These are phyloP conservation scores for Apis laboriosa DNA, from an alignment of 1,140 invertebrate genomes.

Conservation along the genomic window DNA sequence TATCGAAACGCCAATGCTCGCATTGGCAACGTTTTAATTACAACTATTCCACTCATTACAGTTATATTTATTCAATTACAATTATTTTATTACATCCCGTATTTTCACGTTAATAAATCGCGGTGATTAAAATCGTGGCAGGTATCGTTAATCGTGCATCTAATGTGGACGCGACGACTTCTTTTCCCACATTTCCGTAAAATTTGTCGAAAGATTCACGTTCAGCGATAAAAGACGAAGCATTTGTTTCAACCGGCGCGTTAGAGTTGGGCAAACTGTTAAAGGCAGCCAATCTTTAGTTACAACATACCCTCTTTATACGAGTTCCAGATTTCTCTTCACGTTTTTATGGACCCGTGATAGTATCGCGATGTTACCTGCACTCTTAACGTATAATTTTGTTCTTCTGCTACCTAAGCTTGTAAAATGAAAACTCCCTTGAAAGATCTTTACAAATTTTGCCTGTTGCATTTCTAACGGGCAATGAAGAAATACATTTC, in stretches of 20 bases:
- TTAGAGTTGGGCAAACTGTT: background rate
- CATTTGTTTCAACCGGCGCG: background rate
- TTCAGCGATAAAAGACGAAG: no score
- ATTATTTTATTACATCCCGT: no score
- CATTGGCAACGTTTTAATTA: no score
- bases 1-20: no score
- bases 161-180: background rate
- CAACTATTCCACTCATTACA: no score
- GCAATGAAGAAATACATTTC: background rate
- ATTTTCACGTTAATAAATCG: no score
- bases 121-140: no score
- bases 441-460: background rate
- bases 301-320: background rate
- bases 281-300: background rate
- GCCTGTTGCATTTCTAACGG: background rate
- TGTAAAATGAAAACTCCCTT: background rate
- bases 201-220: background rate
- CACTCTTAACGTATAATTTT: background rate
- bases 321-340: background rate
- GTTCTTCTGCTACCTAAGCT: no score
- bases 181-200: background rate
- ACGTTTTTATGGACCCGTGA: background rate
- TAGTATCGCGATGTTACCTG: constrained; percentile 16
- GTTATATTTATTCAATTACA: no score
- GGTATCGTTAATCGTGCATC: background rate